phyloP scores from a whole-genome alignment of 2,888 invertebrate genomes.

The Melanchra persicariae region DNA sequence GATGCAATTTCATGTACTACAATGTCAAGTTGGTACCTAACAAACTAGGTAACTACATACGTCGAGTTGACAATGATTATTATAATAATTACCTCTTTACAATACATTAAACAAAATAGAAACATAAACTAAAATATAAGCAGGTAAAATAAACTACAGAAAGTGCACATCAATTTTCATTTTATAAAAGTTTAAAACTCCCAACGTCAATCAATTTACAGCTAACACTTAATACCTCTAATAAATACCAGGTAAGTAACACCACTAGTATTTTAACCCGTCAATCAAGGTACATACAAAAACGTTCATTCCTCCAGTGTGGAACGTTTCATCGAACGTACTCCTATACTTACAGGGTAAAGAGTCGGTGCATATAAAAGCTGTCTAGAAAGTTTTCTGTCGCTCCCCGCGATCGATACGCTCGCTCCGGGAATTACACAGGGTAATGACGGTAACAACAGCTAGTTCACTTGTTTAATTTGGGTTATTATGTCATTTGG shows the following conservation, averaged over 20 bases:
- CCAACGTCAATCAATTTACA: conserved; percentile 14
- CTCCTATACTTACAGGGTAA: conserved; percentile 83
- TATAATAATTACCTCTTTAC: neutral
- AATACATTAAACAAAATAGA: neutral
- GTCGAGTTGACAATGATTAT: neutral
- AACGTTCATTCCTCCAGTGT: conserved; percentile 68
- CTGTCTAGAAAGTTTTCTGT: conserved; percentile 91
- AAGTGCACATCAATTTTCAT: neutral
- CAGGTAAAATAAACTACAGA: neutral
- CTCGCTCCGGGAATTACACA: conserved; percentile 83
- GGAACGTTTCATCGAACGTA: conserved; percentile 75
- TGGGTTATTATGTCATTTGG: conserved; percentile 89
- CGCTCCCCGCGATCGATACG: conserved; percentile 89
- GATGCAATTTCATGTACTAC: no score
- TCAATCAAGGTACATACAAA: conserved; percentile 59
- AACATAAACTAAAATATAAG: neutral
- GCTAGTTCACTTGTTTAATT: conserved; percentile 84
- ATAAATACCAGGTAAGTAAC: conserved; percentile 39
- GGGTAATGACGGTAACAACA: conserved; percentile 84
- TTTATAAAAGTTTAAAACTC: conserved; percentile 6
- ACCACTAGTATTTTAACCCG: conserved; percentile 64
- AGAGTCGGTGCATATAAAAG: conserved; percentile 91
- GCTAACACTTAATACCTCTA: conserved; percentile 34
- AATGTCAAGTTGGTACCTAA: neutral
- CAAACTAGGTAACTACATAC: neutral